phyloP scores from a whole-genome alignment of 1,140 invertebrate genomes.

The fruit fly (Drosophila melanogaster) region DNA sequence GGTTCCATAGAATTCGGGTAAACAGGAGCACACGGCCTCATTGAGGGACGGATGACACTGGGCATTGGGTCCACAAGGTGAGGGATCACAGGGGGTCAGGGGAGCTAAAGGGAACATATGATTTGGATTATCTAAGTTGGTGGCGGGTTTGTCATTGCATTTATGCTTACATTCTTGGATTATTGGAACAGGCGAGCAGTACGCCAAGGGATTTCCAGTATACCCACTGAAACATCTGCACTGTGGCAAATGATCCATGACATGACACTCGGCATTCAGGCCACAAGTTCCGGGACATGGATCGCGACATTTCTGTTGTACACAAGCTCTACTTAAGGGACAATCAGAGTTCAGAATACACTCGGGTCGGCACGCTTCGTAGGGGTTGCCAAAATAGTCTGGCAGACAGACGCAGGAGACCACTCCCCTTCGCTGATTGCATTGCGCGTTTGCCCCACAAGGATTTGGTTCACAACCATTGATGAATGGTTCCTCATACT shows the following conservation, averaged over 20 bases:
- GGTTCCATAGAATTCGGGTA: constrained; percentile 89
- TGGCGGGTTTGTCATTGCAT: background rate
- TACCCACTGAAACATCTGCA: constrained; percentile 89
- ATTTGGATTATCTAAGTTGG: constrained; percentile 50
- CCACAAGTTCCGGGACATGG: constrained; percentile 92
- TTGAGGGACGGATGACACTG: constrained; percentile 88
- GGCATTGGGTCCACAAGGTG: constrained; percentile 91
- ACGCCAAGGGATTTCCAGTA: constrained; percentile 89
- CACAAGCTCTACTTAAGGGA: constrained; percentile 88
- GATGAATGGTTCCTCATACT: constrained; percentile 90
- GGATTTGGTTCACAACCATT: constrained; percentile 87
- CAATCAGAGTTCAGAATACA: constrained; percentile 91
- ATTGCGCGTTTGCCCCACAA: constrained; percentile 87
- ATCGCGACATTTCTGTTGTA: constrained; percentile 90
- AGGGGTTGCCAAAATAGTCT: constrained; percentile 91
- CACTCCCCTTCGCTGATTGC: constrained; percentile 87
- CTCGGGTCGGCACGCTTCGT: constrained; percentile 90
- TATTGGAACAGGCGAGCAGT: constrained; percentile 81
- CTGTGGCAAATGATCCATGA: constrained; percentile 90
- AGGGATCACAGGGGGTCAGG: constrained; percentile 86
- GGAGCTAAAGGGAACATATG: constrained; percentile 71
- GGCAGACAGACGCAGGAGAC: constrained; percentile 89
- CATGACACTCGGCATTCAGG: constrained; percentile 89
- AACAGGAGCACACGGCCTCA: constrained; percentile 89
- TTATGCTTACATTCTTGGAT: constrained; percentile 86